Conservation (phyloP, 1,140 invertebrate species). For the Meteorus sp. region DNA sequence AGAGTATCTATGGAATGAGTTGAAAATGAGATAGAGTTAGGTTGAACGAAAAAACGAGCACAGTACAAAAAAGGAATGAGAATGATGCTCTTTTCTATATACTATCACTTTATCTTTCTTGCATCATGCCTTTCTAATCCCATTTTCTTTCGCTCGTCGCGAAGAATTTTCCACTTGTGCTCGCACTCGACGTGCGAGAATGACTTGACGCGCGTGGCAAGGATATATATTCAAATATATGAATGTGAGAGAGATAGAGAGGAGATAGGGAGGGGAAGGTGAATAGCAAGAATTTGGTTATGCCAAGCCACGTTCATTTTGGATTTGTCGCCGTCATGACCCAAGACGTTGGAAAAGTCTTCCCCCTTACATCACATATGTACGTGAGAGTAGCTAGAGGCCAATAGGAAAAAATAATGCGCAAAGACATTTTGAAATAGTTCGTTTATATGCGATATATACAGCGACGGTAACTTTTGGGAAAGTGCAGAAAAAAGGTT, state of each 20-base stretch:
- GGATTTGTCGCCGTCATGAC: constrained; percentile 54
- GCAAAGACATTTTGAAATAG: no score
- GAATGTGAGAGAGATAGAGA: constrained; percentile 20
- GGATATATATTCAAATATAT: no score
- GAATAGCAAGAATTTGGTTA: constrained; percentile 46
- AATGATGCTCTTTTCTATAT: no score
- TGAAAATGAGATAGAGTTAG: no score
- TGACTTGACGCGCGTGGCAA: constrained; percentile 11
- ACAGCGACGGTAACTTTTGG: constrained; percentile 5
- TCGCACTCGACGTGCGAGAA: constrained; percentile 31
- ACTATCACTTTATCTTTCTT: no score
- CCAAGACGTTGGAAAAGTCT: no score
- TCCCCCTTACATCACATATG: no score
- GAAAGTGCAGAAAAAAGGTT: not conserved
- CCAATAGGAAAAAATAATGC: no score
- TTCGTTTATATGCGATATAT: constrained; percentile 27
- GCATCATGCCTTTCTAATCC: no score
- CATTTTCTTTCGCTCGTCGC: constrained; percentile 4
- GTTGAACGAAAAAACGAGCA: no score
- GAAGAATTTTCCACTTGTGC: constrained; percentile 11
- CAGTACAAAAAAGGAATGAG: no score
- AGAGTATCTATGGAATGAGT: no score
- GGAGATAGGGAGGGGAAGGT: constrained; percentile 2
- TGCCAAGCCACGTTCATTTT: constrained; percentile 50
- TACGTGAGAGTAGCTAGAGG: constrained; percentile 10